phyloP scores from a whole-genome alignment of 2,888 invertebrate genomes.

The Dryobotodes eremita region DNA sequence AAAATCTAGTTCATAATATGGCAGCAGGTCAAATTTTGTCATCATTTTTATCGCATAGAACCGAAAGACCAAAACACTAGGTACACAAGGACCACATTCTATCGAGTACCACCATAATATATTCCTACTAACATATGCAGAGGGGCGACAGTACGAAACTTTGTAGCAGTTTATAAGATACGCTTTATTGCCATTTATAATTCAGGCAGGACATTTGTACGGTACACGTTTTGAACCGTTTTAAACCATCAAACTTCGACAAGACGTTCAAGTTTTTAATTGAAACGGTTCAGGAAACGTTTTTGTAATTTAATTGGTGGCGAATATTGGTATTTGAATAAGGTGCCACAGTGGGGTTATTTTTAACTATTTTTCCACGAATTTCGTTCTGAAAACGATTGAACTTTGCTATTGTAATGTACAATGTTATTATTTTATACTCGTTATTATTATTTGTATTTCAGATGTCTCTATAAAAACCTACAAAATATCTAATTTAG shows the following conservation, averaged over 20 bases:
- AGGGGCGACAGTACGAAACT: conserved; percentile 69
- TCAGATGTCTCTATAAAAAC: neutral
- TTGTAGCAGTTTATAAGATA: conserved; percentile 73
- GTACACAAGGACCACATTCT: conserved; percentile 4
- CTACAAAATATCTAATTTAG: neutral
- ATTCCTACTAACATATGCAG: conserved; percentile 75
- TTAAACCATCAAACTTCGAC: conserved; percentile 47
- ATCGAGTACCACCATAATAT: conserved; percentile 64
- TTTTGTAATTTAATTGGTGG: conserved; percentile 38
- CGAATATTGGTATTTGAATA: conserved; percentile 31
- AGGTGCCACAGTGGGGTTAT: neutral
- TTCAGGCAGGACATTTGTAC: conserved; percentile 72
- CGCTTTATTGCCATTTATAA: conserved; percentile 82
- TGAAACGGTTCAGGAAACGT: conserved; percentile 48
- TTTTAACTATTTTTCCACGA: neutral
- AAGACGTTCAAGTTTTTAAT: conserved; percentile 58
- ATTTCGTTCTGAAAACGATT: neutral
- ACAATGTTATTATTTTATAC: neutral
- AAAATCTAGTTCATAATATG: too few species aligned
- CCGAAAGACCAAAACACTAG: neutral
- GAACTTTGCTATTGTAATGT: neutral
- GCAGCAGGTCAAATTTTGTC: neutral
- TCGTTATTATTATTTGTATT: neutral
- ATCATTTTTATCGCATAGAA: neutral
- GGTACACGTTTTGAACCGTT: conserved; percentile 39